Percentiles rank a stretch among this genome's conserved stretches.
Conservation (phyloP, 2,113 vertebrate genomes). For the Oxyruncus cristatus region DNA sequence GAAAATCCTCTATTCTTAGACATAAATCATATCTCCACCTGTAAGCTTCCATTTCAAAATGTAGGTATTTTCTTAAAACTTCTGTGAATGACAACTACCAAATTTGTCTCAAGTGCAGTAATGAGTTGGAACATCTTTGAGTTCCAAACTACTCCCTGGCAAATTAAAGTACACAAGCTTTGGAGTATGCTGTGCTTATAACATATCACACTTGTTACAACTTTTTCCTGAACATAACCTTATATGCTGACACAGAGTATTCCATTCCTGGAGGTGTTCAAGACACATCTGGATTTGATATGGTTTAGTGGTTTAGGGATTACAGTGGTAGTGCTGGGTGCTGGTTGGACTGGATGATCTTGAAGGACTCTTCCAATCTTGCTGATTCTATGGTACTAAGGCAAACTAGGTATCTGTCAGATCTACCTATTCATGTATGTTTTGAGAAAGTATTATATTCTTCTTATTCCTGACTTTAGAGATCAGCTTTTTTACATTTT, state of each 20-base stretch:
- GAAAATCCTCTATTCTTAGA: constrained; percentile 5
- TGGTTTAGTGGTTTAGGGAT: neutral
- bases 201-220: neutral
- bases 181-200: neutral
- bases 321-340: neutral
- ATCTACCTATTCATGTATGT: neutral
- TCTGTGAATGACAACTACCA: constrained; percentile 36
- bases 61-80: neutral
- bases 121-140: neutral
- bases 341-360: rapidly evolving
- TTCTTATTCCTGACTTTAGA: neutral
- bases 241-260: neutral
- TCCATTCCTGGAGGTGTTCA: neutral
- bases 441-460: neutral
- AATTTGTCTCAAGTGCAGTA: constrained; percentile 11
- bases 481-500: neutral
- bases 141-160: neutral
- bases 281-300: neutral
- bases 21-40: neutral
- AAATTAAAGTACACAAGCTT: neutral
- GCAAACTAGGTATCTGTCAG: neutral
- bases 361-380: neutral
- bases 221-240: neutral
- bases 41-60: neutral
- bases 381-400: neutral